phyloP scores from a whole-genome alignment of 2,888 invertebrate genomes.

The Rosalia funebris region DNA sequence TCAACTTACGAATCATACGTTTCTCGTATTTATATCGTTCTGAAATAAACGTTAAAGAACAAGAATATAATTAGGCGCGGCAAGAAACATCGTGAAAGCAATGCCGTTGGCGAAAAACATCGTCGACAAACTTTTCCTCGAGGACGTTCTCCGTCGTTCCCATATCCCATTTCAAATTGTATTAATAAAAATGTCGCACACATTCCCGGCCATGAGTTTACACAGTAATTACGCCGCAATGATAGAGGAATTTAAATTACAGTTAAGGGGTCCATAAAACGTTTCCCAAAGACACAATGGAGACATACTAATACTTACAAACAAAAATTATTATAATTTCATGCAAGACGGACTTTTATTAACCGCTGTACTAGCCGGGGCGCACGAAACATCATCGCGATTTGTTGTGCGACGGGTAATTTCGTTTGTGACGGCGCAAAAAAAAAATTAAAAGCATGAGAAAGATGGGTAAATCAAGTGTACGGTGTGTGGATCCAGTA shows the following conservation, averaged over 20 bases:
- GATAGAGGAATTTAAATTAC: slow-evolving; percentile 14
- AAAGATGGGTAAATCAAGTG: too few species aligned
- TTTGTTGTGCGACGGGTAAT: not conserved
- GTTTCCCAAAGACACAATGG: slow-evolving; percentile 18
- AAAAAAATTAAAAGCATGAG: too few species aligned
- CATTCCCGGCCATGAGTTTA: slow-evolving; percentile 6
- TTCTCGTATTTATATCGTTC: too few species aligned
- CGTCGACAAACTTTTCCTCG: too few species aligned
- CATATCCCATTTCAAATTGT: not conserved
- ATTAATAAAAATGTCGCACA: slow-evolving; percentile 2
- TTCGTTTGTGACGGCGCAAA: not conserved
- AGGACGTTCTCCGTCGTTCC: not conserved
- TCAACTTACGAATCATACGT: too few species aligned
- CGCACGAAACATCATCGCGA: not conserved
- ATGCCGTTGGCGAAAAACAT: too few species aligned
- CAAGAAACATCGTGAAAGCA: too few species aligned
- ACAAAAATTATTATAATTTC: slow-evolving; percentile 20
- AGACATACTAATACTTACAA: not conserved
- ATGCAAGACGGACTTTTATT: slow-evolving; percentile 10
- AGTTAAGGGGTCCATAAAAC: not conserved
- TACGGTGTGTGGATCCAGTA: too few species aligned
- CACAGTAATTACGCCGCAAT: slow-evolving; percentile 16
- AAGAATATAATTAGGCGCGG: too few species aligned
- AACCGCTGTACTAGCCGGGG: not conserved
- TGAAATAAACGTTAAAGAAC: too few species aligned